These are phyloP conservation scores for Harmothoe impar DNA, from an alignment of 2,888 invertebrate genomes.

Conservation along the genomic window DNA sequence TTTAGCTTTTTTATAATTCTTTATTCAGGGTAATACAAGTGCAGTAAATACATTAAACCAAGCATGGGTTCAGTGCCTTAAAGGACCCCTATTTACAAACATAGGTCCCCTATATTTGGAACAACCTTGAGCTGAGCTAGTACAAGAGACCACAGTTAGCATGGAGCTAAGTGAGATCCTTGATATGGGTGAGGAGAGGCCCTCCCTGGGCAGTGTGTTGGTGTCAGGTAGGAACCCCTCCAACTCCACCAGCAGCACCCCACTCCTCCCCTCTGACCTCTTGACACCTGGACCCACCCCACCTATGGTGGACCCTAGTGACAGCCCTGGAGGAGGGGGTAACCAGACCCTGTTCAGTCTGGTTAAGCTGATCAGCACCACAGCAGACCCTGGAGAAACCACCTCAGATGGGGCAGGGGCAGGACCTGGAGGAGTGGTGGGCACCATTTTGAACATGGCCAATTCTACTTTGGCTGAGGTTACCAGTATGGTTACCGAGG, in stretches of 20 bases:
- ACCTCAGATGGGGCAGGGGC: background rate
- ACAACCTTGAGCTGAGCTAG: too few relatives aligned
- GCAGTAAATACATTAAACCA: too few relatives aligned
- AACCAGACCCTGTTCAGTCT: conserved; percentile 28
- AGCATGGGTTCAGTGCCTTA: too few relatives aligned
- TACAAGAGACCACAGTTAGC: too few relatives aligned
- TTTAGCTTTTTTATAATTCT: too few relatives aligned
- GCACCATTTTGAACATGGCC: background rate
- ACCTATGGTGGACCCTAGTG: background rate
- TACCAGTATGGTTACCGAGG: background rate
- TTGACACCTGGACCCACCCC: background rate
- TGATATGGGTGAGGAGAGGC: background rate
- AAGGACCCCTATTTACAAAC: too few relatives aligned
- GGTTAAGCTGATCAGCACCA: background rate
- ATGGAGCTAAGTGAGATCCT: conserved; percentile 50
- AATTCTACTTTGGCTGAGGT: background rate
- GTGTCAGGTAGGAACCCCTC: background rate
- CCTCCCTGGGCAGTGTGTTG: background rate
- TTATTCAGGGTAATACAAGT: too few relatives aligned
- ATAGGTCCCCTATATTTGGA: too few relatives aligned
- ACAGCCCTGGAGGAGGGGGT: background rate
- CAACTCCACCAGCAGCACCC: background rate
- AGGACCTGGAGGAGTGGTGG: background rate
- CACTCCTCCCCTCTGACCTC: background rate
- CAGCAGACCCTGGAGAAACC: background rate